Conservation (phyloP, 53 echinoderm and acorn worm species). For the Luidia sarsii region DNA sequence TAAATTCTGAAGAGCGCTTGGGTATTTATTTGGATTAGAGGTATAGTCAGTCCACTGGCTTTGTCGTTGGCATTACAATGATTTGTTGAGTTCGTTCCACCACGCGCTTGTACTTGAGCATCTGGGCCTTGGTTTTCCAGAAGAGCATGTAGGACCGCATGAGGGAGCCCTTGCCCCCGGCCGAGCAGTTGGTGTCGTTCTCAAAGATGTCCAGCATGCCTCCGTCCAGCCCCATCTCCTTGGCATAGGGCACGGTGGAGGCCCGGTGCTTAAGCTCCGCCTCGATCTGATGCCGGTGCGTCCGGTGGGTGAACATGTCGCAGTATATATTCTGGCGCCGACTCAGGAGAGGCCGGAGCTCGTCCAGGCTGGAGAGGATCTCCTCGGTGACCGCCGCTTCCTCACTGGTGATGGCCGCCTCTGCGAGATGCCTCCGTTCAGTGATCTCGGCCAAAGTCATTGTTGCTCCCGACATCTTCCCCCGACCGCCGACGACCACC, state of each 20-base stretch:
- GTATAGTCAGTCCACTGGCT: no score
- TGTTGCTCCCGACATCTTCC: not conserved
- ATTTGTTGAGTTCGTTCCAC: no score
- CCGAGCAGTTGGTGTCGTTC: constrained; percentile 65
- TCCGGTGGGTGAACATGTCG: constrained; percentile 39
- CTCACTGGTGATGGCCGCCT: constrained; percentile 6
- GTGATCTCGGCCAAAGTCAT: not conserved
- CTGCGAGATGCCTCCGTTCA: not conserved
- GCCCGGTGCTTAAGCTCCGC: constrained; percentile 46
- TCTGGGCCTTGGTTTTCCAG: constrained; percentile 65
- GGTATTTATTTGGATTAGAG: no score
- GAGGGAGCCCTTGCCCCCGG: constrained; percentile 65
- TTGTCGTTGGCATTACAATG: no score
- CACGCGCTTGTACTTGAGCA: constrained; percentile 56
- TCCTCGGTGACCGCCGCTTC: not conserved
- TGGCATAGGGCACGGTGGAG: constrained; percentile 61
- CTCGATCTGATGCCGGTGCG: constrained; percentile 58
- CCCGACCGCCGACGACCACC: not conserved
- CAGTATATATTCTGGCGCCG: constrained; percentile 82
- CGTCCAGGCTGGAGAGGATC: constrained; percentile 55
- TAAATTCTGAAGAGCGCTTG: no score
- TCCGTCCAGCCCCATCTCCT: constrained; percentile 56
- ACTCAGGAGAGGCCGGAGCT: constrained; percentile 54
- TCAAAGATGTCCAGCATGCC: constrained; percentile 73
- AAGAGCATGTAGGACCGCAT: constrained; percentile 92